Base-by-base conservation (phyloP, 2,888 invertebrate genomes). In the Diplazon laetatorius region DNA sequence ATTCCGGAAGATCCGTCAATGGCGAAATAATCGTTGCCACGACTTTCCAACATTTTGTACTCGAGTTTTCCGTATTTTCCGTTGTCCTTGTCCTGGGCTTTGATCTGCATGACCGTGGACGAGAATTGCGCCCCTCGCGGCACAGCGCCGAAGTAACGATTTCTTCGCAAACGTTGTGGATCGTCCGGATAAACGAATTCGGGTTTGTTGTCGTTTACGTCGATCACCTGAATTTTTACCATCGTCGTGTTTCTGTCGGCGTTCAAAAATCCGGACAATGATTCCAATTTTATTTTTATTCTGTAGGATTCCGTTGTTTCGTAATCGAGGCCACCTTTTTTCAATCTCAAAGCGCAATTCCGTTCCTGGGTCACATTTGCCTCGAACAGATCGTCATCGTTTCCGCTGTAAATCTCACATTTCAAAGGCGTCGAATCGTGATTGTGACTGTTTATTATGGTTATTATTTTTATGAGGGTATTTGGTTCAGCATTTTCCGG, bases 151-250 rank as follows among this genome's bases (percentile, higher is more conserved):
- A 95, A 97, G 89, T 96, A 97, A 63, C 95, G 95, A 69, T 93
- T 94, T 65, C 93, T 93, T 10, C 94, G 94, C 14, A 92, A 87
- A 1, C 92, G 91, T 16, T 82, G 63, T 55, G 93, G 92, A 0
- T 92, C 92, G 12, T 94, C 93, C 0, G 95, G 95, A 85, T 95
- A 96, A 0, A 95, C 91, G 88, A 98, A 98, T 83, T 94, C 93
- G 0, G 98, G 98, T 0, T 93, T 93, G 89, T 98, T 98, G 89
- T 98, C 98, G 89, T 98, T 98, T 0, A 96, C 94, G 89, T 98
- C 98, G 0, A 94, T 92, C 0, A 98, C 95, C 81, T 96, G 95
- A 0, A 98, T 94, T 80, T 95, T 95, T 0, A 98, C 92, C 87
- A 88, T 94, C 0, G 96, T 95, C 20, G 93, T 93, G 84, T 95